Evolutionary conservation across 2,113 vertebrate species (phyloP).

Genomic region (Bufo bufo): DNA sequence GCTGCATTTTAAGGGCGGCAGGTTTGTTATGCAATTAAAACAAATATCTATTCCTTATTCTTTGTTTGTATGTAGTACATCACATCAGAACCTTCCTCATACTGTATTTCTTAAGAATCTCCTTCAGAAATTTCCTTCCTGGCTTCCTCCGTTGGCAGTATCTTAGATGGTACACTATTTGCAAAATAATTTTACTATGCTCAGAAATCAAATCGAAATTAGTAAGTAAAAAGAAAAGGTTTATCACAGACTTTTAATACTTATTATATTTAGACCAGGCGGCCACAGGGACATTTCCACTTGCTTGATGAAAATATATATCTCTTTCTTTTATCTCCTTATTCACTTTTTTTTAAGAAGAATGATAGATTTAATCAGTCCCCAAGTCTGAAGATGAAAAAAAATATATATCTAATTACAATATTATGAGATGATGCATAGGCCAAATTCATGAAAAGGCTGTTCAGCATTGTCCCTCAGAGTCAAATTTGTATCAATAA

Average conservation of each 20-base stretch:
- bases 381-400: slow-evolving; percentile 18
- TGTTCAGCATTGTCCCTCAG: slow-evolving; percentile 24
- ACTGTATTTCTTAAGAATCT: background rate
- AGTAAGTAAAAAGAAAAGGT: slow-evolving; percentile 7
- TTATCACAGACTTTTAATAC: slow-evolving; percentile 32
- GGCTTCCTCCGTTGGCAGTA: background rate
- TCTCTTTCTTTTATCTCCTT: slow-evolving; percentile 1
- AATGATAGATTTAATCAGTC: slow-evolving; percentile 23
- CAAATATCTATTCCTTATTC: slow-evolving; percentile 29
- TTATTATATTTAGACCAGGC: slow-evolving; percentile 31
- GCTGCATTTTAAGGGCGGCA: slow-evolving; percentile 3
- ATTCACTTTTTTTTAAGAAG: background rate
- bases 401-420: slow-evolving; percentile 25
- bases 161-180: background rate
- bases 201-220: slow-evolving; percentile 37
- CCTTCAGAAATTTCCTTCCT: background rate
- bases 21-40: slow-evolving; percentile 13
- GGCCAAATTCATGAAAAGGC: slow-evolving; percentile 29
- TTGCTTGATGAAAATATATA: slow-evolving; percentile 22
- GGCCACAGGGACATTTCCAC: slow-evolving; percentile 4
- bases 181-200: slow-evolving; percentile 23
- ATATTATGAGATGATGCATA: slow-evolving; percentile 42
- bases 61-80: slow-evolving; percentile 1
- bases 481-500: slow-evolving; percentile 15
- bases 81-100: background rate